These are phyloP conservation scores for Maccullochella peelii DNA, from an alignment of 2,113 vertebrate genomes.

Conservation along the genomic window DNA sequence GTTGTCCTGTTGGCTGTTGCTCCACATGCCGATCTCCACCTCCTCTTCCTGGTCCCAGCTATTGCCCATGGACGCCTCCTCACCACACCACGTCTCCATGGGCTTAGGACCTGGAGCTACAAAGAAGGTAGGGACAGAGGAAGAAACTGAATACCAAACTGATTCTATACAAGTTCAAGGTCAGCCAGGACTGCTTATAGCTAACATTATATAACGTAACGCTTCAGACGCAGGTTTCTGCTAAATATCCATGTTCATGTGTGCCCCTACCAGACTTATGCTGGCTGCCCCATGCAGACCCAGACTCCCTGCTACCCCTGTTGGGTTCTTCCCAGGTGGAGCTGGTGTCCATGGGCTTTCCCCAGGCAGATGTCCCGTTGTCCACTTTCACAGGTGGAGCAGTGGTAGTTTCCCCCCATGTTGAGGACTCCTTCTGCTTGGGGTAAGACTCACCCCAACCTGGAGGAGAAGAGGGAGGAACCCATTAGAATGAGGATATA, in stretches of 20 bases:
- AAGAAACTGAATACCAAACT: neutral
- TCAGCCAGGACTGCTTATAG: neutral
- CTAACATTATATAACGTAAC: neutral
- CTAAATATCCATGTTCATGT: neutral
- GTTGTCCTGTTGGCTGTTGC: slow-evolving; percentile 91
- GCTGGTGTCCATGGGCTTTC: slow-evolving; percentile 90
- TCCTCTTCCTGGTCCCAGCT: slow-evolving; percentile 98
- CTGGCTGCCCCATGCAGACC: slow-evolving; percentile 80
- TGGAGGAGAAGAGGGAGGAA: slow-evolving; percentile 64
- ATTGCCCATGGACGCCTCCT: slow-evolving; percentile 88
- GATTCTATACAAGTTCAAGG: neutral
- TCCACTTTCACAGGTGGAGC: slow-evolving; percentile 91
- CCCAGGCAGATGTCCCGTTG: slow-evolving; percentile 97
- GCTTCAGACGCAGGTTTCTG: neutral
- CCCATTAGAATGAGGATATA: neutral
- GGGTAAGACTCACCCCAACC: slow-evolving; percentile 90
- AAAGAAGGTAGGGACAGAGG: neutral
- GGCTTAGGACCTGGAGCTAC: slow-evolving; percentile 88
- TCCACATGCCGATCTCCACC: slow-evolving; percentile 99
- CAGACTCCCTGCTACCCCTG: slow-evolving; percentile 84
- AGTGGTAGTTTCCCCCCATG: slow-evolving; percentile 87
- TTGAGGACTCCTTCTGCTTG: slow-evolving; percentile 80
- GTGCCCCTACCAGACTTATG: slow-evolving; percentile 87
- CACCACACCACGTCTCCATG: slow-evolving; percentile 95
- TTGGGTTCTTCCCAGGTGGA: slow-evolving; percentile 88